Evolutionary conservation across 2,797 vertebrate species (phyloP), one percentile per base, ranked within the genome.

Genomic region (Gephyroberyx darwinii): DNA sequence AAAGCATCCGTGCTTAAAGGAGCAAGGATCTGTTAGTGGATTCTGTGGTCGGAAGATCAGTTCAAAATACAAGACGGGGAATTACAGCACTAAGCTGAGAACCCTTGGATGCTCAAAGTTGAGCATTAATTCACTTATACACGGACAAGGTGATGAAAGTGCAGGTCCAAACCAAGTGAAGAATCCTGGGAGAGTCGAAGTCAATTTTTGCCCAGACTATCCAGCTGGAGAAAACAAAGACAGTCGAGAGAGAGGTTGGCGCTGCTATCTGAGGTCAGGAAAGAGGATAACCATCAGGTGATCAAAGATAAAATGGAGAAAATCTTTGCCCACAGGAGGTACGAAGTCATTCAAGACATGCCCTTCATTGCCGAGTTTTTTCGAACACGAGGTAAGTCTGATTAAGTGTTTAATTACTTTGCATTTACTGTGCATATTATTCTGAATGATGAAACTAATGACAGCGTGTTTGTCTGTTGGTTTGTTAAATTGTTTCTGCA

Each of bases 1-100:
- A 50, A 70, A 76, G 37, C 61, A 76, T 65, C 60, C 53, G 47
- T 61, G 74, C 54, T 47, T 72, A 54, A 71, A 62, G 56, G 62
- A 71, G 33, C 26, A 63, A 31, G 71, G 71, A 0, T 78, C 70
- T 35, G 8, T 63, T 20, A 7, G 10, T 57, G 70, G 69, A 33
- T 78, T 39, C 48, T 55, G 31, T 33, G 50, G 35, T 33, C 72
- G 68, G 75, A 77, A 77, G 30, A 73, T 78, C 20, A 69, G 72
- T 8, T 55, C 62, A 3, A 70, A 77, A 19, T 65, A 52, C 26
- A 70, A 70, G 20, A 71, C 63, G 58, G 50, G 43, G 10, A 70
- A 70, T 26, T 26, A 26, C 2, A 4, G 26, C 2, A 4, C 26
- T 26, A 3, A 26, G 26, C 47, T 71, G 19, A n/a, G 66, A 19